A percentile compares a stretch with the other conserved stretches of the same genome.
Conservation (phyloP, 2,797 vertebrate genomes). For the Dendrocincla fuliginosa region DNA sequence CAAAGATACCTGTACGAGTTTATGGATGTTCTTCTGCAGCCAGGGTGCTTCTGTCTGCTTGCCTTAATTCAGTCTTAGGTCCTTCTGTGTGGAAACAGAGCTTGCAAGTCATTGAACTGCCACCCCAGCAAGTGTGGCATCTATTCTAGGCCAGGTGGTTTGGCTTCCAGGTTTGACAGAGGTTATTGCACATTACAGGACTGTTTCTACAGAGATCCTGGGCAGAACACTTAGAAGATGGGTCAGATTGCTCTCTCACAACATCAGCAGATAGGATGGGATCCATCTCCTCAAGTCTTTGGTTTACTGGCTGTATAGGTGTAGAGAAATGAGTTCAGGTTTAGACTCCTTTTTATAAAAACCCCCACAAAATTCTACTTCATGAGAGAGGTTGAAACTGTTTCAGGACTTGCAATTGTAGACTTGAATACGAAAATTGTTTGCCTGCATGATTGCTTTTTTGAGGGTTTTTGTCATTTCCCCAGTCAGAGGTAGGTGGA, state of each 20-base stretch:
- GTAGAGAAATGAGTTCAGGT: neutral
- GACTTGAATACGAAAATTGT: neutral
- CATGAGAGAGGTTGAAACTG: neutral
- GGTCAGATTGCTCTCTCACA: neutral
- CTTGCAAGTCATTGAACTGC: neutral
- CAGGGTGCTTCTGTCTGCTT: neutral
- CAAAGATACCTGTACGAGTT: neutral
- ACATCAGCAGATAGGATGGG: neutral
- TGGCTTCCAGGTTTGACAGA: neutral
- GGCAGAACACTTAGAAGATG: neutral
- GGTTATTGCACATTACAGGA: neutral
- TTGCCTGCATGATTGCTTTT: neutral
- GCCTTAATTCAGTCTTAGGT: neutral
- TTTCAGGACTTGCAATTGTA: neutral
- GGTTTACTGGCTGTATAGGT: neutral
- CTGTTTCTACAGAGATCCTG: neutral
- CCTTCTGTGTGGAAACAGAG: neutral
- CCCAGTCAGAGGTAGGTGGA: neutral
- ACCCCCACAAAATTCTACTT: neutral
- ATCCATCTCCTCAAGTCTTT: neutral
- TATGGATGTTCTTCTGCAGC: neutral
- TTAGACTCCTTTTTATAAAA: neutral
- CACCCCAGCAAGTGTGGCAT: neutral
- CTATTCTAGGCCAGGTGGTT: neutral
- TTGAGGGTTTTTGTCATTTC: neutral